These are phyloP conservation scores for Rachycentron canadum DNA, from an alignment of 2,797 vertebrate species.

Conservation along the genomic window DNA sequence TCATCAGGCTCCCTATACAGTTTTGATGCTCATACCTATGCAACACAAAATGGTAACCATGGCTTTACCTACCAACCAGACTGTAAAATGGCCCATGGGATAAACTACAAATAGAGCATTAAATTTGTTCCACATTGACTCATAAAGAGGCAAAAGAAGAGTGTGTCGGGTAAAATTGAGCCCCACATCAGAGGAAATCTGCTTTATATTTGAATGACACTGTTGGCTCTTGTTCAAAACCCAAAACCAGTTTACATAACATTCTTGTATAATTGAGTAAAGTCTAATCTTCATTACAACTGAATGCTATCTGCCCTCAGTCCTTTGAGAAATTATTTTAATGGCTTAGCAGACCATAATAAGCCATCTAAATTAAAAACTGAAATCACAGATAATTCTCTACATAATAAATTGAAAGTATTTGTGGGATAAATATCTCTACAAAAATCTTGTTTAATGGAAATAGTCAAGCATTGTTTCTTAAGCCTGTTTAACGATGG, in stretches of 20 bases:
- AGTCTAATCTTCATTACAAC: conserved; percentile 36
- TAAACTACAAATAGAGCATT: conserved; percentile 86
- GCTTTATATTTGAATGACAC: conserved; percentile 54
- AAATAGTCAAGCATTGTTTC: background rate
- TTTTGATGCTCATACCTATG: conserved; percentile 47
- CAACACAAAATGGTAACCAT: conserved; percentile 37
- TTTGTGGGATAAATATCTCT: background rate
- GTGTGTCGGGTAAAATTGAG: conserved; percentile 46
- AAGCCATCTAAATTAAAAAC: conserved; percentile 8
- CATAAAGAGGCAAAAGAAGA: conserved; percentile 52
- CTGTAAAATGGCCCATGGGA: conserved; percentile 80
- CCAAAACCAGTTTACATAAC: conserved; percentile 53
- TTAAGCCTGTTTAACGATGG: background rate
- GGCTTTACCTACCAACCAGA: conserved; percentile 57
- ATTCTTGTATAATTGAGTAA: conserved; percentile 48
- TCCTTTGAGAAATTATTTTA: conserved; percentile 21
- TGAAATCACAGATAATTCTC: background rate
- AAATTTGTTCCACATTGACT: conserved; percentile 84
- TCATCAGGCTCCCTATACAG: background rate
- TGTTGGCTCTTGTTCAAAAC: conserved; percentile 53
- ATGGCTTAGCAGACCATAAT: conserved; percentile 11
- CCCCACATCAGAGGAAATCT: conserved; percentile 58
- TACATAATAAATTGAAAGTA: background rate
- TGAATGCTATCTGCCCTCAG: conserved; percentile 23
- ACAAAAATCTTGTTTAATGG: background rate